Base-by-base conservation (phyloP, 2,888 invertebrate species). In the Acrocyrtus sp. region DNA sequence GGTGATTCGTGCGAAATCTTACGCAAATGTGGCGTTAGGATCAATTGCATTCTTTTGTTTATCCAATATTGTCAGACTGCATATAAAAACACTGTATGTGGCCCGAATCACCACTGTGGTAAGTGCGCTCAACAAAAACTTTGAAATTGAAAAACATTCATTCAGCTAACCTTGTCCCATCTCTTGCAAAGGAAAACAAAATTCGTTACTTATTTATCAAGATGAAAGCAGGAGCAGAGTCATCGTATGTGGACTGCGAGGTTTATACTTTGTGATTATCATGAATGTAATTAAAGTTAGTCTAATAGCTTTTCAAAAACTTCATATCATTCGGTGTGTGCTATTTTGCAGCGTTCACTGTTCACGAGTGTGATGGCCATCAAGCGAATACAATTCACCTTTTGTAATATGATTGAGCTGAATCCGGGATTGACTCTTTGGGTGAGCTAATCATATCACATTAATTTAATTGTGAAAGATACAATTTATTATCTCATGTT, bases 371-470 rank as follows among this genome's bases (percentile, higher is more conserved):
- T 43, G 12, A 56, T 69, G 54, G 15, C 69, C 15, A 41, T 61
- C 26, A 47, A 56, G 41, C 62, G 56, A 24, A 62, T 69, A 22
- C 26, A 62, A n/a, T 62, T 69, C 17, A 26, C 39, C 15, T 39
- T 69, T 12, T 56, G 61, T 24, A 62, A 57, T 21, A 10, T 69
- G 15, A 19, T 69, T 19, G 15, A 41, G 1, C 22, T 69, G 39
- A 57, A 69, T 8, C 39, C 48, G 17, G 22, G 62, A 5, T 17
- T 69, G 8, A 47, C 50, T 2, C 21, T 57, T 54, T 69, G 61
- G 69, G 69, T 69, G 22, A 58, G 41, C 15, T 8, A 6, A 41
- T n/a, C n/a, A n/a, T n/a, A n/a, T n/a, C n/a, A n/a, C n/a, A n/a
- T n/a, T n/a, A n/a, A n/a, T n/a, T n/a, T n/a, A n/a, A n/a, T n/a